A percentile compares a stretch with the other conserved stretches of the same genome.
Evolutionary conservation across 2,888 invertebrate species (phyloP).

Genomic region (Phaonia tiefii): DNA sequence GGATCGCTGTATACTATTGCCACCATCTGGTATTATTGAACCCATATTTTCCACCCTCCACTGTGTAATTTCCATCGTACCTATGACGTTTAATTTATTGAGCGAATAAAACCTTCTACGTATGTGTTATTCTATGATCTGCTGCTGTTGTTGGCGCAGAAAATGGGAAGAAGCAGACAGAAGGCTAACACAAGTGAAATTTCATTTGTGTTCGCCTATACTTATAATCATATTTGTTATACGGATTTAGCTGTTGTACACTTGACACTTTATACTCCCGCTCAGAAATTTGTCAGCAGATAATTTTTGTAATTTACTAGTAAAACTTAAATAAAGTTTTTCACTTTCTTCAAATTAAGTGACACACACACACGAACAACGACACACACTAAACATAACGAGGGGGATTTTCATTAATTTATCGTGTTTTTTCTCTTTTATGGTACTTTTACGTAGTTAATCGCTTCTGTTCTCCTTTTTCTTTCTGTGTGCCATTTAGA

Average conservation of each 20-base stretch:
- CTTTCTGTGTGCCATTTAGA: constrained; percentile 47
- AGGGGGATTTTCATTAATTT: constrained; percentile 32
- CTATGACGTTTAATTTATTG: too few species aligned
- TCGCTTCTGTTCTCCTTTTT: constrained; percentile 37
- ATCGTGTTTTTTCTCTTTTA: constrained; percentile 49
- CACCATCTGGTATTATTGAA: too few species aligned
- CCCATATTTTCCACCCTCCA: too few species aligned
- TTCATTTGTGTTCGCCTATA: neutral
- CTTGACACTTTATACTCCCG: neutral
- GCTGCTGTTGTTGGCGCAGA: neutral
- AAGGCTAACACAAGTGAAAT: constrained; percentile 21
- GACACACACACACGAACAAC: constrained; percentile 34
- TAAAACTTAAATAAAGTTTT: constrained; percentile 30
- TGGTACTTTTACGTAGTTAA: constrained; percentile 24
- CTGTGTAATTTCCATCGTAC: too few species aligned
- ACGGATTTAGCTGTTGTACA: neutral
- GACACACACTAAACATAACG: constrained; percentile 9
- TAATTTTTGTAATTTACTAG: too few species aligned
- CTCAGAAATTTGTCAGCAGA: constrained; percentile 3
- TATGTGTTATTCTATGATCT: too few species aligned
- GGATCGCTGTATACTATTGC: too few species aligned
- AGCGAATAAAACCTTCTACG: too few species aligned
- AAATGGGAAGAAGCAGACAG: constrained; percentile 2
- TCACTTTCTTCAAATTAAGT: constrained; percentile 47
- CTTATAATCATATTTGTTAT: neutral